Base-by-base conservation (phyloP, 2,797 vertebrate genomes). In the Anguilla megastoma region DNA sequence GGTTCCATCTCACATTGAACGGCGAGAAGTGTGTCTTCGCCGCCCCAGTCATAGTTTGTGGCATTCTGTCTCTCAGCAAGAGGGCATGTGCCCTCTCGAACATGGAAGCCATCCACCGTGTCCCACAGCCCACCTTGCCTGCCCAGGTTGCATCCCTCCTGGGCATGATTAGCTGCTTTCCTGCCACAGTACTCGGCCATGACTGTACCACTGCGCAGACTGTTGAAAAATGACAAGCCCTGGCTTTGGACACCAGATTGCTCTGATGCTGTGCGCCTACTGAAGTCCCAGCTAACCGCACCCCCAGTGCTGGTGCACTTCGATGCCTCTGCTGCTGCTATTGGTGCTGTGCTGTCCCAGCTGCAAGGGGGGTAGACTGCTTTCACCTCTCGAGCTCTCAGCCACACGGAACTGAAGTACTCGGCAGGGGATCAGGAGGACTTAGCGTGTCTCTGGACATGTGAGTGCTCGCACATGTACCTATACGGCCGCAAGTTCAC, bases 61-160 rank as follows among this genome's bases (percentile, higher is more conserved):
- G 18, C 6, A 3, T 58, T 58, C 56, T 16, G 56, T 58, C 12
- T 58, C 56, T 58, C 18, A 12, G 56, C 56, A 41, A 14, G 56
- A 58, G 56, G 56, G 56, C 3, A 14, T 18, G 12, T 18, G 12
- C 74, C 7, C 76, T 45, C 50, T 58, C 56, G 14, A 58, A 58
- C 56, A 58, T 16, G 56, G 56, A 58, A 58, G 56, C 56, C 56
- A 58, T 58, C 56, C 56, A 58, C 56, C 56, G 2, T 58, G 56
- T 58, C 56, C 56, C 56, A 58, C 10, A 58, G 56, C 56, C 56
- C 12, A 58, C 56, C 56, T 87, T 54, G 12, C 54, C 79, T 41
- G 80, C 79, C n/a, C 80, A 87, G 80, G 36, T 84, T 30, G n/a
- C 87, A 21, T 87, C 60, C 14, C 79, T 87, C 36, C 21, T 87